These are phyloP conservation scores for Resseliella maxima DNA, from an alignment of 2,888 invertebrate genomes.

Conservation along the genomic window DNA sequence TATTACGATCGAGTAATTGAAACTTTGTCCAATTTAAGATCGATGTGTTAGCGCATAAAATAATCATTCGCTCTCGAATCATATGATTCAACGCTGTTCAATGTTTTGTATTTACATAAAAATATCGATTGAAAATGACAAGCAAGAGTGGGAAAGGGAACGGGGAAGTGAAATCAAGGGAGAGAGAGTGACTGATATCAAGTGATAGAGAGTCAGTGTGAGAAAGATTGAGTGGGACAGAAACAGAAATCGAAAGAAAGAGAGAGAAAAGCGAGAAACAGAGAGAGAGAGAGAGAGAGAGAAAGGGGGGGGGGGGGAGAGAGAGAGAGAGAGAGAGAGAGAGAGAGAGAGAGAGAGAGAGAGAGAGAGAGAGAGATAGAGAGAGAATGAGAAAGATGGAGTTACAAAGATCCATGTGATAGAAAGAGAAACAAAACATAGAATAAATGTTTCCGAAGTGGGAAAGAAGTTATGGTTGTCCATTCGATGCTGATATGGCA, in stretches of 20 bases:
- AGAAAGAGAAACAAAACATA: neutral
- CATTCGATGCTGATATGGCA: neutral
- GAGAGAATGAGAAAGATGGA: neutral
- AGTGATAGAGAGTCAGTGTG: too few relatives aligned
- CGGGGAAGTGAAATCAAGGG: too few relatives aligned
- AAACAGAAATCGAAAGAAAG: too few relatives aligned
- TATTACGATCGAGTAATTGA: conserved; percentile 50
- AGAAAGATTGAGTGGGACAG: too few relatives aligned
- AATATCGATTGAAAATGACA: neutral
- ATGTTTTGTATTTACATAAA: conserved; percentile 30
- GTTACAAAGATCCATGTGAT: too few relatives aligned
- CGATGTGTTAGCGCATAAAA: neutral
- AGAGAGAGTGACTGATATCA: too few relatives aligned
- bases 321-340: too few relatives aligned
- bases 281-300: too few relatives aligned
- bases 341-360: too few relatives aligned
- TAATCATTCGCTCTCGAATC: neutral
- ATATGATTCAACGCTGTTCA: conserved; percentile 17
- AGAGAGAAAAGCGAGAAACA: too few relatives aligned
- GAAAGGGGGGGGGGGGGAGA: too few relatives aligned
- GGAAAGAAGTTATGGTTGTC: neutral
- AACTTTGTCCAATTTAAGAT: neutral
- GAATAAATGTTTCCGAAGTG: neutral
- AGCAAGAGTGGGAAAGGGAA: neutral
- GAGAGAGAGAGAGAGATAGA: too few relatives aligned